Evolutionary conservation across 2,888 invertebrate genomes (phyloP), one percentile per base, ranked within the genome.

Genomic region (Pristionchus maxplancki): DNA sequence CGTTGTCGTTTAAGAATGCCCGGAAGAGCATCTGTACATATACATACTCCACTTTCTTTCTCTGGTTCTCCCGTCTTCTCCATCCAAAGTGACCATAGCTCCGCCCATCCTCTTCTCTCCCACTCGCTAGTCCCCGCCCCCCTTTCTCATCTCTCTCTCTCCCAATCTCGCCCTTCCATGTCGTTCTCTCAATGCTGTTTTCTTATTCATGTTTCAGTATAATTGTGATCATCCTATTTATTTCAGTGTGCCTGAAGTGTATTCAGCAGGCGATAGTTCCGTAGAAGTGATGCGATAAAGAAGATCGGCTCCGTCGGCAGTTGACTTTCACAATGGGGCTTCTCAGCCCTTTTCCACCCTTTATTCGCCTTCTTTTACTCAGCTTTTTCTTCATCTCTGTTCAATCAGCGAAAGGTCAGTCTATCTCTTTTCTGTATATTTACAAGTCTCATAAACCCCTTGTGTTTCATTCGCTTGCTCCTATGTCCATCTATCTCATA

Each of bases 51-150:
- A 37, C 81, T 81, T 48, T 81, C 28, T 81, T 50, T 81, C 81
- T 81, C 81, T 81, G 44, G n/a, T 81, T 81, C 81, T 81, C 50
- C 81, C 48, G 62, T 53, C 64, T 83, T 67, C 31, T 88, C 82
- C 20, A 40, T 88, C 78, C 78, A 74, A 44, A 37, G 71, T 34
- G 67, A 44, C 83, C 83, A 64, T 64, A 28, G 64, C 48, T 83
- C 82, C 64, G 81, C 81, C 81, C 81, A 15, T 37, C 24, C 40
- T 74, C 31, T 28, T 31, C 74, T 40, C 74, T 81, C 48, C n/a
- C 81, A 5, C 40, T 40, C 74, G 24, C 74, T 24, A 40, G 74
- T 74, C 74, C 74, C 34, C n/a, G 20, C 44, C 40, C 2, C 11
- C 50, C 11, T 48, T 3, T n/a, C 24, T 81, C 17, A 8, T 24